Conservation (phyloP, 2,113 vertebrate genomes). For the Zosterops hypoxanthus region DNA sequence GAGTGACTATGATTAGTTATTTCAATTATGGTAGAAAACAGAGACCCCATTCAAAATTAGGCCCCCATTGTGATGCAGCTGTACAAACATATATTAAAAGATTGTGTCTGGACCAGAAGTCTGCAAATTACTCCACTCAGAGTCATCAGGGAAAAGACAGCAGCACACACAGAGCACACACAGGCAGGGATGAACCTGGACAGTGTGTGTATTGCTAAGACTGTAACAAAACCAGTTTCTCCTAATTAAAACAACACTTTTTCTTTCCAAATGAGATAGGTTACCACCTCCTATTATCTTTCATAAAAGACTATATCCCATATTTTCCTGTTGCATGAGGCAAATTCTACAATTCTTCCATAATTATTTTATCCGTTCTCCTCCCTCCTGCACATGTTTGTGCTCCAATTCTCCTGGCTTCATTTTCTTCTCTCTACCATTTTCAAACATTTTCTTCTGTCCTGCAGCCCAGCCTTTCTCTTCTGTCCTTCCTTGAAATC, state of each 20-base stretch:
- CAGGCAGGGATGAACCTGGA: background rate
- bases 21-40: background rate
- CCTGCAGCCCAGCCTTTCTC: background rate
- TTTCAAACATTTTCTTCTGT: background rate
- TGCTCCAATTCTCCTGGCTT: background rate
- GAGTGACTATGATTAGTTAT: background rate
- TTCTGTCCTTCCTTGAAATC: background rate
- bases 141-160: background rate
- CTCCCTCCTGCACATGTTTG: background rate
- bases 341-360: background rate
- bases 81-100: background rate
- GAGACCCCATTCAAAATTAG: constrained; percentile 3
- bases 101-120: background rate
- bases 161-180: background rate
- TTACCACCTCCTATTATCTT: background rate
- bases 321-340: background rate
- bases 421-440: background rate
- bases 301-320: background rate
- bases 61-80: background rate
- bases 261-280: background rate
- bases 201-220: rapidly evolving
- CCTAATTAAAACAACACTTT: background rate
- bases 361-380: background rate
- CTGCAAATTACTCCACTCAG: background rate
- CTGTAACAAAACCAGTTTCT: background rate